Percentiles rank a stretch among this genome's conserved stretches.
These are phyloP conservation scores for Anarsia innoxiella DNA, from an alignment of 2,888 invertebrate genomes.

Conservation along the genomic window DNA sequence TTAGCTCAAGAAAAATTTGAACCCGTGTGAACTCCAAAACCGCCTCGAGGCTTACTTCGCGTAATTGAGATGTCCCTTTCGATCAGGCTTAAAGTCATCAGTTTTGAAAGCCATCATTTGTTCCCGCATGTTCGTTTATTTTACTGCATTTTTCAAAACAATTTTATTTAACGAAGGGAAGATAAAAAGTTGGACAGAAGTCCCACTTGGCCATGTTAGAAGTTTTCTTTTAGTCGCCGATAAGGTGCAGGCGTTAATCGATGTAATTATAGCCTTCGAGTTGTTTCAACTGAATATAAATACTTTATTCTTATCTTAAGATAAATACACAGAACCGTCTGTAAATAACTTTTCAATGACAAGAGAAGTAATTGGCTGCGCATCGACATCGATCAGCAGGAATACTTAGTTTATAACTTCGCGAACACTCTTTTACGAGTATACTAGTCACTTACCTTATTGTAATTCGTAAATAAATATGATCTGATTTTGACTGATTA, in stretches of 20 bases:
- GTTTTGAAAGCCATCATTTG: constrained; percentile 8
- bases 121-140: constrained; percentile 4
- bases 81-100: constrained; percentile 9
- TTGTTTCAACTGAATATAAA: constrained; percentile 36
- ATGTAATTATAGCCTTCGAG: constrained; percentile 32
- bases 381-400: constrained; percentile 43
- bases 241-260: constrained; percentile 27
- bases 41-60: constrained; percentile 4
- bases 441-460: too few species aligned
- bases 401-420: too few species aligned
- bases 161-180: constrained; percentile 3
- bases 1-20: constrained; percentile 5
- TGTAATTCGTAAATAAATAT: too few species aligned
- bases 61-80: constrained; percentile 8
- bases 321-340: constrained; percentile 50
- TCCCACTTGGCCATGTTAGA: constrained; percentile 10
- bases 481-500: too few species aligned
- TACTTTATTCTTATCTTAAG: constrained; percentile 44
- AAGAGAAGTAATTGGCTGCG: constrained; percentile 55
- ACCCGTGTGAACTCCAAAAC: constrained; percentile 4
- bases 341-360: constrained; percentile 59
- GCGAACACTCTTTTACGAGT: too few species aligned
- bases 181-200: constrained; percentile 6
- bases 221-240: constrained; percentile 13
- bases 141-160: constrained; percentile 4